These are phyloP conservation scores for Erpobdella octoculata DNA, from an alignment of 2,888 invertebrate species.

Conservation along the genomic window DNA sequence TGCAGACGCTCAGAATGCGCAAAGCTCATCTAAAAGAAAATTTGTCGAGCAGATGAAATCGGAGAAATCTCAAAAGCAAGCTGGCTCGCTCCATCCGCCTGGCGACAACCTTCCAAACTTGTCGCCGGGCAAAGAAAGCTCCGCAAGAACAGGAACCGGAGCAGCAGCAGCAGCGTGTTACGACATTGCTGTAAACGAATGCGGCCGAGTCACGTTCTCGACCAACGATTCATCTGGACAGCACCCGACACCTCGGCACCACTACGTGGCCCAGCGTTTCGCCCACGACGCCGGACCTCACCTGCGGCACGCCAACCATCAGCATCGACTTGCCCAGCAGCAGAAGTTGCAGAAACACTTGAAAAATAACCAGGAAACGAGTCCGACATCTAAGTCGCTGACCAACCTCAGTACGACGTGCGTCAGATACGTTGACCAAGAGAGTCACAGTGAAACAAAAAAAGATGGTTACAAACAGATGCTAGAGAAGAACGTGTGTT, in stretches of 20 bases:
- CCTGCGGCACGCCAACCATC: background rate
- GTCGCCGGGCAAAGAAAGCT: background rate
- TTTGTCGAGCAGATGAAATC: no score
- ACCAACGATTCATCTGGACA: background rate
- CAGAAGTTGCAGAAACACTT: background rate
- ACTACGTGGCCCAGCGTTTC: background rate
- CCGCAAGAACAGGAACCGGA: background rate
- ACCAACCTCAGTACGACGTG: background rate
- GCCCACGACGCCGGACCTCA: no score
- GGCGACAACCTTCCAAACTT: background rate
- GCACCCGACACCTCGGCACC: background rate
- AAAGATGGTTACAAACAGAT: slow-evolving; percentile 3
- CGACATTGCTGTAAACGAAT: background rate
- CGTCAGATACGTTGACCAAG: slow-evolving; percentile 3
- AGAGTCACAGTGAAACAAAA: background rate
- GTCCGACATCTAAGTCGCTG: background rate
- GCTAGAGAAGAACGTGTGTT: background rate
- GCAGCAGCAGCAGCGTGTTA: background rate
- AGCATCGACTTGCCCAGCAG: background rate
- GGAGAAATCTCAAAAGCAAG: background rate
- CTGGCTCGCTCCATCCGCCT: background rate
- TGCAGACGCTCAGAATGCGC: background rate
- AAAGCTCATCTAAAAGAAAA: no score
- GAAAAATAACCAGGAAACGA: background rate
- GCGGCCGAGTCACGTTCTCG: background rate